Conservation (phyloP, 2,888 invertebrate genomes). For the Nomada lathburiana region DNA sequence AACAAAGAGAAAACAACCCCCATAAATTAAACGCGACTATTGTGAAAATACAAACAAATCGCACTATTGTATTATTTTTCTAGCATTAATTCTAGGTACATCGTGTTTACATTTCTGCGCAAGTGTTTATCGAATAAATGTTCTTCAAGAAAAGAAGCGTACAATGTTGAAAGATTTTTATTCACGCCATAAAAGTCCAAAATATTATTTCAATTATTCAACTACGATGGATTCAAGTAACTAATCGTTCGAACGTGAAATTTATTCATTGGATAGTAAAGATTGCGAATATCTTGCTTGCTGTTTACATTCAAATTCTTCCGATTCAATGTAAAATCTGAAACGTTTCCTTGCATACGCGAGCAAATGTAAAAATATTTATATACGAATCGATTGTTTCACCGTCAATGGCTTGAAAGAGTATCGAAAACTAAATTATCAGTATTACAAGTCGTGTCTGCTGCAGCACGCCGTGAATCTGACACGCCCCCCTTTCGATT, state of each 20-base stretch:
- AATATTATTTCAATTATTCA: neutral
- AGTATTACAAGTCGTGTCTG: constrained; percentile 40
- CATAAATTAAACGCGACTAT: neutral
- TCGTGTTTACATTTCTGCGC: constrained; percentile 37
- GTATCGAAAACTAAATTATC: constrained; percentile 6
- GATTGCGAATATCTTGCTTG: no score
- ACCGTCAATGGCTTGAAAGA: neutral
- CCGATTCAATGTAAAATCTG: no score
- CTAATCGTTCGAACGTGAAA: no score
- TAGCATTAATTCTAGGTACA: neutral
- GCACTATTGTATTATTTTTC: neutral
- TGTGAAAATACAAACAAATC: neutral
- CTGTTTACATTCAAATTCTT: no score
- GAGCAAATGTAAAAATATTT: neutral
- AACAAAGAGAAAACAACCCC: neutral
- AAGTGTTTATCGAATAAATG: constrained; percentile 48
- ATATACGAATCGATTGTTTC: neutral
- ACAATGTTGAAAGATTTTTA: neutral
- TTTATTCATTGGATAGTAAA: no score
- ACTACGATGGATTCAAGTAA: no score
- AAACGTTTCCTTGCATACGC: no score
- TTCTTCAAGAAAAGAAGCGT: constrained; percentile 12
- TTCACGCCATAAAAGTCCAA: neutral
- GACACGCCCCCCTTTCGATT: constrained; percentile 62
- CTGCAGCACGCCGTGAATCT: constrained; percentile 43